Evolutionary conservation across 1,140 invertebrate genomes (phyloP).

Genomic region (Chelonus insularis): DNA sequence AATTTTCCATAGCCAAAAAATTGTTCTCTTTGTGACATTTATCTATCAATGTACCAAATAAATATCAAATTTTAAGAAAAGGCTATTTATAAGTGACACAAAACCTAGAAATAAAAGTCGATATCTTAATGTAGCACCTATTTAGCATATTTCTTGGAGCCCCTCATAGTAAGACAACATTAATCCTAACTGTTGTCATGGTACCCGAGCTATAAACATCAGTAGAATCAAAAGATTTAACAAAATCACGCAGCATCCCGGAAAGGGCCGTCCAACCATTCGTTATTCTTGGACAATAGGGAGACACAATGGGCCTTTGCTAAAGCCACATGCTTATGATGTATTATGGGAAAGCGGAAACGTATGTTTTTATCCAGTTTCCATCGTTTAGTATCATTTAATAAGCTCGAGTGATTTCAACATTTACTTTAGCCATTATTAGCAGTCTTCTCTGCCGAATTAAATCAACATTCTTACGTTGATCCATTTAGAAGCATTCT

Average conservation of each 20-base stretch:
- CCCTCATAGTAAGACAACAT: not conserved
- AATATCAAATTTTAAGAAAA: no score
- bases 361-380: constrained; percentile 55
- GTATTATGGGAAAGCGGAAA: constrained; percentile 56
- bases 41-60: no score
- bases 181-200: constrained; percentile 8
- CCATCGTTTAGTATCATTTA: constrained; percentile 55
- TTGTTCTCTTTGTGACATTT: no score
- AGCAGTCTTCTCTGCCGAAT: no score
- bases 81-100: no score
- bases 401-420: constrained; percentile 46
- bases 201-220: constrained; percentile 15
- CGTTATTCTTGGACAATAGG: constrained; percentile 34
- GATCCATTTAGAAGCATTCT: not conserved
- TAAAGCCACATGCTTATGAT: constrained; percentile 47
- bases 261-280: constrained; percentile 28
- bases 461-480: not conserved
- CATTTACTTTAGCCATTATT: constrained; percentile 37
- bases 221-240: constrained; percentile 27
- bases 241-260: constrained; percentile 28
- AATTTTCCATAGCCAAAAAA: no score
- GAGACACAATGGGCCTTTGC: constrained; percentile 38
- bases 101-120: no score
- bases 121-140: no score
- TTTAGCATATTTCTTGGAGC: no score